These are phyloP conservation scores for Dromiciops gliroides DNA, from an alignment of 2,113 vertebrate species.

Conservation along the genomic window DNA sequence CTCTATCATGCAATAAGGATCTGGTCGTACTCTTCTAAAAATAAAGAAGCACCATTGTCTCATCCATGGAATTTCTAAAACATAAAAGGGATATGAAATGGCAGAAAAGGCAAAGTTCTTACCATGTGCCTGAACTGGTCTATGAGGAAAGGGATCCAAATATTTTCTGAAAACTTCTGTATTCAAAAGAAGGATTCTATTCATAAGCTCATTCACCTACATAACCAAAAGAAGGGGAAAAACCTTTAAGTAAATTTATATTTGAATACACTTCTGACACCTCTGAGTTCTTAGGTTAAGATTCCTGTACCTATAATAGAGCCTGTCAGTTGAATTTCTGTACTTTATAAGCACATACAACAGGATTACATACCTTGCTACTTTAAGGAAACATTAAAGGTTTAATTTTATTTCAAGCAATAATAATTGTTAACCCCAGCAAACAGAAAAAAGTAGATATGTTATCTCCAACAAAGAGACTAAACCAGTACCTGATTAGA, in stretches of 20 bases:
- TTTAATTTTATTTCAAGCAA: background rate
- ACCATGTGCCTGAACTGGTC: slow-evolving; percentile 93
- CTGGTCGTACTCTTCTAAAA: slow-evolving; percentile 2
- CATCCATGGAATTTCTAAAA: slow-evolving; percentile 37
- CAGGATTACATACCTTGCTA: background rate
- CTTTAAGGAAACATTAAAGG: background rate
- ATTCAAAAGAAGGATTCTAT: slow-evolving; percentile 89
- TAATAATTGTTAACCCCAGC: background rate
- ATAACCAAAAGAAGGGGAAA: slow-evolving; percentile 57
- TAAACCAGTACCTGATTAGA: slow-evolving; percentile 87
- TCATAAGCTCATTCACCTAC: slow-evolving; percentile 91
- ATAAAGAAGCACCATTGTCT: background rate
- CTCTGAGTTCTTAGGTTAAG: slow-evolving; percentile 10
- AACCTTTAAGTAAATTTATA: slow-evolving; percentile 40
- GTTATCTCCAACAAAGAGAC: background rate
- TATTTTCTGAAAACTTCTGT: slow-evolving; percentile 90
- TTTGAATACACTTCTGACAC: background rate
- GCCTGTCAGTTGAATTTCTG: background rate
- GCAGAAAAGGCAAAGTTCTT: slow-evolving; percentile 63
- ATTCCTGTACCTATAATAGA: background rate
- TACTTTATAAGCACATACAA: background rate
- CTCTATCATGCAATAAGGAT: slow-evolving; percentile 9
- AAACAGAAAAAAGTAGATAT: background rate
- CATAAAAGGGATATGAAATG: slow-evolving; percentile 57
- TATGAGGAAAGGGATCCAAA: slow-evolving; percentile 87